Evolutionary conservation across 2,888 invertebrate species (phyloP), one percentile per base, ranked within the genome.

Genomic region (Orchesella flavescens): DNA sequence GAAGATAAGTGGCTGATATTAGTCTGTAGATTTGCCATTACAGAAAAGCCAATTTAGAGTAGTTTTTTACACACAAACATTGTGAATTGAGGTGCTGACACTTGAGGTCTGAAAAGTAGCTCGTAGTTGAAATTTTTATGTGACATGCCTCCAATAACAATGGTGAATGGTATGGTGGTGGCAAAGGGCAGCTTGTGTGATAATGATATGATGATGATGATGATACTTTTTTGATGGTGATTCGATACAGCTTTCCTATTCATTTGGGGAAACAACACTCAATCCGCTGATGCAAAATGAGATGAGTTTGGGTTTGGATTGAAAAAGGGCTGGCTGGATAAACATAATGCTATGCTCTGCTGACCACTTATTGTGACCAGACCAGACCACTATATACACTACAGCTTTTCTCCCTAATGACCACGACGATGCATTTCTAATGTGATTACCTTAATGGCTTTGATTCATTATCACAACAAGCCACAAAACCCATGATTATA

Each of bases 391-490:
- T 61, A 23, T 23, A 61, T 23, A 24, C 34, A 17, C 21, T 7
- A 21, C 9, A 72, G 21, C 17, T 49, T 9, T 53, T 65, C 55
- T 24, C 43, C 66, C 34, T 74, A 81, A 81, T 81, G 79, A 80
- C 65, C 57, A 80, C 57, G 73, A 80, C 79, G 68, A 59, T 68
- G 73, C 59, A 81, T 57, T 46, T 74, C 81, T 81, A 81, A 81
- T 81, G 81, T 81, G 81, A 81, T 81, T 81, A 81, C 74, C 34
- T 74, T 81, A 81, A 81, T 81, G 81, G 81, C 81, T 81, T 74
- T 81, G 81, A 81, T 81, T 81, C 81, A 81, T 81, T 81, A 81
- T 81, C 74, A 68, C 46, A 65, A 59, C 46, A 17, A 7, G 17
- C 78, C 71, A 81, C 81, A 81, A 34, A 74, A 74, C 81, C 74